Conservation (phyloP, 2,888 invertebrate species). For the Xanthia togata region DNA sequence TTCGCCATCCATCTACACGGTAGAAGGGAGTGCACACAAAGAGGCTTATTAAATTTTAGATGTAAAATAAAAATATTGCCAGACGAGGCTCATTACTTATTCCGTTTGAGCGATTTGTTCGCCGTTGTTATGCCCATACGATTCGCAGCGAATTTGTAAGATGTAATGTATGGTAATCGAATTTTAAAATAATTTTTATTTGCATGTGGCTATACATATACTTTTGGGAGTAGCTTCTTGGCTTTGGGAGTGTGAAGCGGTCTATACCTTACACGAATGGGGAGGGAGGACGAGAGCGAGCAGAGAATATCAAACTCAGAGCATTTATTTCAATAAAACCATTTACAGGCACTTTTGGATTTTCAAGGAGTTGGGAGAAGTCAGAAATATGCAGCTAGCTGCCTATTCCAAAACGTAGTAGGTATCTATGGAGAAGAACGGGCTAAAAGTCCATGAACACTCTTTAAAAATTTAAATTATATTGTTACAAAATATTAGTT, state of each 20-base stretch:
- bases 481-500: no score
- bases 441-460: no score
- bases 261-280: background rate
- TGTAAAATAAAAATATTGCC: constrained; percentile 81
- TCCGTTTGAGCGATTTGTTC: constrained; percentile 83
- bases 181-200: constrained; percentile 51
- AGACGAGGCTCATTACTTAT: constrained; percentile 82
- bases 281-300: background rate
- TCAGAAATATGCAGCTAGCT: no score
- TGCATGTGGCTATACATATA: background rate
- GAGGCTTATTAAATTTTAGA: constrained; percentile 79
- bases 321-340: background rate
- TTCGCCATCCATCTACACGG: constrained; percentile 45
- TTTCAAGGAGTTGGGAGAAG: background rate
- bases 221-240: background rate
- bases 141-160: constrained; percentile 49
- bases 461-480: no score
- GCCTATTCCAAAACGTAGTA: no score
- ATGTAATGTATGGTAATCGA: constrained; percentile 62
- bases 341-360: background rate
- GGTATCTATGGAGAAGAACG: no score
- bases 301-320: background rate
- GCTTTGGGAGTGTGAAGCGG: background rate
- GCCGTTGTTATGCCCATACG: constrained; percentile 52
- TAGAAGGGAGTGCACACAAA: constrained; percentile 66